Percentiles rank a stretch among this genome's conserved stretches.
Evolutionary conservation across 2,797 vertebrate genomes (phyloP).

Genomic region (Pangasius sanitwongsei): DNA sequence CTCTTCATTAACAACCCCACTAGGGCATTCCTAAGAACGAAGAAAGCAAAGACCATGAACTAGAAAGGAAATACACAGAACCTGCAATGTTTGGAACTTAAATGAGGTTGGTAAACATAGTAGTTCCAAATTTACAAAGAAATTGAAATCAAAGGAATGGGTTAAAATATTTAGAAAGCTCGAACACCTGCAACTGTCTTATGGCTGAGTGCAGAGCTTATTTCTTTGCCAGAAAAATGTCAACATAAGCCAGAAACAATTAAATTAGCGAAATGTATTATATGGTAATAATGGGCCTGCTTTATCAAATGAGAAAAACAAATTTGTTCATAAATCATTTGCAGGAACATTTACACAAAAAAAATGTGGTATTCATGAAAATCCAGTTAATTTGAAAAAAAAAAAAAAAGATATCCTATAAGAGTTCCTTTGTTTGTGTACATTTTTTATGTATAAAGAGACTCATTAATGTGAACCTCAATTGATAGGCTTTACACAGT

Average conservation of each 20-base stretch:
- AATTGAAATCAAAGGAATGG: not conserved
- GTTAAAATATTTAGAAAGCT: not conserved
- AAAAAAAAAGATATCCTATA: not conserved
- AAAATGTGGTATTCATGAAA: not conserved
- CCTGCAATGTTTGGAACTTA: not conserved
- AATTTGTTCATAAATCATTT: not conserved
- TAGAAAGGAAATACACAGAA: not conserved
- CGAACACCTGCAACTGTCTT: not conserved
- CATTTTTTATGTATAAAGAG: not conserved
- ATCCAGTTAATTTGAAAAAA: not conserved
- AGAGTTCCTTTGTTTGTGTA: not conserved
- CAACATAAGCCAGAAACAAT: not conserved
- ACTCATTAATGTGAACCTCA: not conserved
- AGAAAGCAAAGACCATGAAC: not conserved
- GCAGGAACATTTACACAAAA: not conserved
- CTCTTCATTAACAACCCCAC: slow-evolving; percentile 92
- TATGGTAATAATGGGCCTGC: not conserved
- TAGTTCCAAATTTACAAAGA: not conserved
- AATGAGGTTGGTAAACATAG: not conserved
- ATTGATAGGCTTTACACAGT: not conserved
- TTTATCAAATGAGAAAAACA: not conserved
- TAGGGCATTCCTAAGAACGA: slow-evolving; percentile 88
- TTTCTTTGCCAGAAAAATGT: not conserved
- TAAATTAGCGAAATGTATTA: not conserved
- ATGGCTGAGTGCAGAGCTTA: not conserved